Evolutionary conservation across 2,113 vertebrate genomes (phyloP).

Genomic region (Corythaixoides concolor): DNA sequence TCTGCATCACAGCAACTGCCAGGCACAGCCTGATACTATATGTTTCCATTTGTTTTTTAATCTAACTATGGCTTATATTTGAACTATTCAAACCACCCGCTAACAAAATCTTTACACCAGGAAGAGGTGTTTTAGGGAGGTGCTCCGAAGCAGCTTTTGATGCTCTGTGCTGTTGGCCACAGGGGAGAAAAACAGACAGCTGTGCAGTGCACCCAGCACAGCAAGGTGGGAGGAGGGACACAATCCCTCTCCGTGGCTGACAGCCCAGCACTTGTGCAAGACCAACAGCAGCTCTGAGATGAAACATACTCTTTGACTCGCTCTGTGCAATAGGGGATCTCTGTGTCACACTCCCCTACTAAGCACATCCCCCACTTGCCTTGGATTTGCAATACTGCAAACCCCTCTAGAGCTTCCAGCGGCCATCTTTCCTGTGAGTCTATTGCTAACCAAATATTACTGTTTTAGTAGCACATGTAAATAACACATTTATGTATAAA

Average conservation of each 20-base stretch:
- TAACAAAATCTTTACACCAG: background rate
- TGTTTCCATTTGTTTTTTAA: background rate
- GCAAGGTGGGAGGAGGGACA: background rate
- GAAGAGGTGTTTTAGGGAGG: background rate
- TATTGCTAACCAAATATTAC: background rate
- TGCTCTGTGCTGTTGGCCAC: background rate
- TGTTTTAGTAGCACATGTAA: background rate
- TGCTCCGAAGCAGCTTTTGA: background rate
- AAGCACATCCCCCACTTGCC: background rate
- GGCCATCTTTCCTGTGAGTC: background rate
- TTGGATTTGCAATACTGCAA: background rate
- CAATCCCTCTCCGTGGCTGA: rapidly evolving
- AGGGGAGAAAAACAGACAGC: background rate
- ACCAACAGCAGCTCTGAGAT: background rate
- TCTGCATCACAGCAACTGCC: background rate
- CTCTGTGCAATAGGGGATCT: background rate
- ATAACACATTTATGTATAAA: background rate
- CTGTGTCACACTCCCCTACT: background rate
- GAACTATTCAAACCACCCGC: background rate
- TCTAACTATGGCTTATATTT: background rate
- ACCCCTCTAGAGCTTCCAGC: background rate
- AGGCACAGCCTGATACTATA: background rate
- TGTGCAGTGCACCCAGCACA: background rate
- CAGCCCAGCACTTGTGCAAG: background rate
- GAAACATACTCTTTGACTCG: background rate